phyloP scores from a whole-genome alignment of 2,888 invertebrate species.

The Bugula neritina region DNA sequence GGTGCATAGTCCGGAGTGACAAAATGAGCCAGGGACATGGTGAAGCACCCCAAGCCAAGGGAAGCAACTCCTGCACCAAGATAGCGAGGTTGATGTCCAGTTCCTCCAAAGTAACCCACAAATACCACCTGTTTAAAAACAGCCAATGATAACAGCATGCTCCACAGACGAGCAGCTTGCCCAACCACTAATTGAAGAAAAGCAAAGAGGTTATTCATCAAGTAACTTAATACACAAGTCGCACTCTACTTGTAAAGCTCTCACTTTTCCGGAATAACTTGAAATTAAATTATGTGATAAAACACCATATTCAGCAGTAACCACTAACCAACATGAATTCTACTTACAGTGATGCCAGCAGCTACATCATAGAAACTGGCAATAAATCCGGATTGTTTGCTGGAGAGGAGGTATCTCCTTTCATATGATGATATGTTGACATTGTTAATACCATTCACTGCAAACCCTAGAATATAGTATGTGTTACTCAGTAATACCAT shows the following conservation, averaged over 20 bases:
- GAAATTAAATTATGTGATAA: neutral
- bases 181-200: no score
- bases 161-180: no score
- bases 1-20: conserved; percentile 62
- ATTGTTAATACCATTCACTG: conserved; percentile 48
- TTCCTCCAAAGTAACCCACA: conserved; percentile 21
- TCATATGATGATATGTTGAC: conserved; percentile 48
- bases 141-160: no score
- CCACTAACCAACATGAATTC: neutral
- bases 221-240: no score
- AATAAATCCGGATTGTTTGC: conserved; percentile 1
- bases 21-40: conserved; percentile 77
- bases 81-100: conserved; percentile 48
- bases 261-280: no score
- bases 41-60: conserved; percentile 63
- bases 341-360: conserved; percentile 9
- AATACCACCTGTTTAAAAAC: conserved; percentile 20
- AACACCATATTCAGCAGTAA: neutral
- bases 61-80: conserved; percentile 69
- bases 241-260: no score
- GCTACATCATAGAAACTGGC: conserved; percentile 22
- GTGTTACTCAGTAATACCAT: no score
- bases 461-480: no score
- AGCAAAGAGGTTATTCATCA: no score
- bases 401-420: conserved; percentile 35